Evolutionary conservation across 2,888 invertebrate genomes (phyloP), one percentile per base, ranked within the genome.

Genomic region (Plagodis dolabraria): DNA sequence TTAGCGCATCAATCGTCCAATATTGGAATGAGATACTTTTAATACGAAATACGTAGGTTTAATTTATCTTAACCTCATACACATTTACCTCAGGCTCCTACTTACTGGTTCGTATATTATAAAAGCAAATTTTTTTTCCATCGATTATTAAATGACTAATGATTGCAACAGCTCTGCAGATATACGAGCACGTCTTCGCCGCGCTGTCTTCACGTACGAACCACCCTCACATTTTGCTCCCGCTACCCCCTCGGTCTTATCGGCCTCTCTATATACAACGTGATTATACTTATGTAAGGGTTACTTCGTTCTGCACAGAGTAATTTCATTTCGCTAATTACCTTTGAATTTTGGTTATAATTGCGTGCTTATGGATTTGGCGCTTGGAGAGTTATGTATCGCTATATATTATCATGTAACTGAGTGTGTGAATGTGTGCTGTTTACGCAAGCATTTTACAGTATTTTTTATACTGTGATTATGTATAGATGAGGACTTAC

Each of bases 121-220:
- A n/a, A n/a, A n/a, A n/a, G n/a, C n/a, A n/a, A n/a, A n/a, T n/a
- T n/a, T n/a, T n/a, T 22, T 22, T 22, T 22, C 1, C 22, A 22
- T 22, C 22, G 22, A 22, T 34, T 10, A 6, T 38, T 10, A 47
- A 45, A 48, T 7, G 60, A 22, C 22, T 22, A 22, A 22, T 22
- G 22, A 71, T 68, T 62, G 47, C 63, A 75, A 36, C 83, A 79
- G 33, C 89, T 87, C 85, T 72, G 63, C 75, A 71, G 34, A 69
- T 22, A 70, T 83, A 56, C 53, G 33, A 56, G 53, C 36, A 85
- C 83, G 89, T 91, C 90, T 91, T 91, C 88, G 79, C 72, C 68
- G 71, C 80, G 83, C 80, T 89, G 89, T 92, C 91, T 91, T 91
- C 90, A 89, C 89, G 87, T 87, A 79, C 79, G 77, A 75, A 77